Conservation (phyloP, 2,113 vertebrate species). For the Tachysurus fulvidraco region DNA sequence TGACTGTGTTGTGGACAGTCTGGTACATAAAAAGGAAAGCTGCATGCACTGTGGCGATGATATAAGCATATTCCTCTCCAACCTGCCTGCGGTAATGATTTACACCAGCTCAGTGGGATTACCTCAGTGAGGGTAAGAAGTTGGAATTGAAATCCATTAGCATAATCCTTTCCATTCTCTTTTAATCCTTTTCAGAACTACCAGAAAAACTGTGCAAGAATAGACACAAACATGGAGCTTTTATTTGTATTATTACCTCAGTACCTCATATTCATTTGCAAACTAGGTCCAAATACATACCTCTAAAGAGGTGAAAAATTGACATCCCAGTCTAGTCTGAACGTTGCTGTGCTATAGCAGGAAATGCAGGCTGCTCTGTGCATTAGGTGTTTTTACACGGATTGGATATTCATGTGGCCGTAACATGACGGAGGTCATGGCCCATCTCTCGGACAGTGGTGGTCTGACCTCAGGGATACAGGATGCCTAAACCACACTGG, state of each 20-base stretch:
- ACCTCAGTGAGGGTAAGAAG: conserved; percentile 66
- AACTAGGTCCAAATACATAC: neutral
- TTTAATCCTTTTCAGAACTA: conserved; percentile 24
- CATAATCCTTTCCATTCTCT: conserved; percentile 32
- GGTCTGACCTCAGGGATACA: conserved; percentile 43
- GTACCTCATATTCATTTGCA: neutral
- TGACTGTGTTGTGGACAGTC: neutral
- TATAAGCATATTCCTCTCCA: conserved; percentile 70
- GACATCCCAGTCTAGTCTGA: neutral
- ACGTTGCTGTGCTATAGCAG: neutral
- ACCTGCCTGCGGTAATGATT: conserved; percentile 73
- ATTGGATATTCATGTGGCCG: conserved; percentile 26
- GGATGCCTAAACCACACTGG: conserved; percentile 38
- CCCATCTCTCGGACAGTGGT: conserved; percentile 38
- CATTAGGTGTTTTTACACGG: conserved; percentile 4
- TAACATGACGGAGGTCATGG: conserved; percentile 44
- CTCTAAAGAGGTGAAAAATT: neutral
- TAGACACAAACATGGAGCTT: conserved; percentile 11
- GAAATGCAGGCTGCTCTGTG: neutral
- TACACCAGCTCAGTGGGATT: conserved; percentile 73
- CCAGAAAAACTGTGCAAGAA: neutral
- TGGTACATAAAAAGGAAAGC: conserved; percentile 3
- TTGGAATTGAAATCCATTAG: conserved; percentile 64
- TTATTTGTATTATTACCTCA: neutral
- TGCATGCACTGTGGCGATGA: conserved; percentile 31